A percentile compares a stretch with the other conserved stretches of the same genome.
phyloP scores from a whole-genome alignment of 2,113 vertebrate species.

The Gnathonemus echidnorhynchus region DNA sequence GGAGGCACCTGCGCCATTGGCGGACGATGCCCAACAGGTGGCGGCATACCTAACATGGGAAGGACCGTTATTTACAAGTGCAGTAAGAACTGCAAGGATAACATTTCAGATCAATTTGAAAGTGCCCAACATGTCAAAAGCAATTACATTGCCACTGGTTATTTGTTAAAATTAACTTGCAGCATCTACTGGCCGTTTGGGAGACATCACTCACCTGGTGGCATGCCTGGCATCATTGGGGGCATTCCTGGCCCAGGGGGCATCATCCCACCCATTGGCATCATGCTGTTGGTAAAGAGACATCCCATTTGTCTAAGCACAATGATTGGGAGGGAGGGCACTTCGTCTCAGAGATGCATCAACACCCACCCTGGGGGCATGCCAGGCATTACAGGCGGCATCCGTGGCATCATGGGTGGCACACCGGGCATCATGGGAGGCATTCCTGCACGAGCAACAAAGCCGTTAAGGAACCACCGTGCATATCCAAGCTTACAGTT shows the following conservation, averaged over 20 bases:
- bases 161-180: neutral
- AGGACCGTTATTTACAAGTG: neutral
- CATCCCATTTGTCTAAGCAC: neutral
- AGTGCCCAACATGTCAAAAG: neutral
- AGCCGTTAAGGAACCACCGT: neutral
- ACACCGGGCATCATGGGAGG: conserved; percentile 87
- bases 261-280: conserved; percentile 86
- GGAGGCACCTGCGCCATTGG: conserved; percentile 78
- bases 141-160: neutral
- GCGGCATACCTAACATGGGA: conserved; percentile 75
- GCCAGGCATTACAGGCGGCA: conserved; percentile 79
- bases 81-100: neutral
- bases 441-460: conserved; percentile 69
- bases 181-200: neutral
- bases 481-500: neutral
- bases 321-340: neutral
- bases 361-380: conserved; percentile 75
- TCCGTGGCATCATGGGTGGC: conserved; percentile 81
- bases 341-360: neutral
- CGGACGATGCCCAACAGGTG: conserved; percentile 81
- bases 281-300: conserved; percentile 61
- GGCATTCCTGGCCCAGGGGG: conserved; percentile 76
- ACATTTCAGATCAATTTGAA: neutral
- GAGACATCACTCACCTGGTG: conserved; percentile 59
- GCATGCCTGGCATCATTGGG: conserved; percentile 77